Conservation (phyloP, 2,888 invertebrate genomes). For the Pollenia angustigena region DNA sequence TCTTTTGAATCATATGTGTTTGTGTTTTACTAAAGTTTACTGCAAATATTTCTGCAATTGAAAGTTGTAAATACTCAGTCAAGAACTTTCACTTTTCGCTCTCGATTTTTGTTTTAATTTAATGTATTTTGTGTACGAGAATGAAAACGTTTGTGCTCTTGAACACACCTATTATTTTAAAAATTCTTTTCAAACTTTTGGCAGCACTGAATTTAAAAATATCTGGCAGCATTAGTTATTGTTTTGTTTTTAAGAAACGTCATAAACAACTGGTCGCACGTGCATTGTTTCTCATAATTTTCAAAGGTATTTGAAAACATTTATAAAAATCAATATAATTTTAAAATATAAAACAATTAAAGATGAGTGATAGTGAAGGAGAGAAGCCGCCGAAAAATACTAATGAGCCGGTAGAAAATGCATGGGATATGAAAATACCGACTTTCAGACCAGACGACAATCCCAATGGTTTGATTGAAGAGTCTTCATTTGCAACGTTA, state of each 20-base stretch:
- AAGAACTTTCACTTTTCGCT: no score
- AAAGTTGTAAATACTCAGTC: no score
- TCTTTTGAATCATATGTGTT: no score
- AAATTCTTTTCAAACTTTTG: neutral
- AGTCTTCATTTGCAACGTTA: slow-evolving; percentile 97
- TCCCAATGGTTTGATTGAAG: slow-evolving; percentile 92
- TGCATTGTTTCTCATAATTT: slow-evolving; percentile 23
- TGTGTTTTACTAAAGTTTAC: no score
- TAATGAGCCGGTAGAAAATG: slow-evolving; percentile 90
- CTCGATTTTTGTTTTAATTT: no score
- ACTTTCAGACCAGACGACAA: slow-evolving; percentile 95
- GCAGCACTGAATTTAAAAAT: neutral
- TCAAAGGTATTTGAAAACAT: neutral
- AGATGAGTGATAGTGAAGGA: slow-evolving; percentile 80
- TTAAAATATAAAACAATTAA: neutral
- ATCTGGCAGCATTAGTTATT: slow-evolving; percentile 37
- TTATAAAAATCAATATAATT: neutral
- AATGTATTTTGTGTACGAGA: no score
- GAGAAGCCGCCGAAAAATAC: slow-evolving; percentile 77
- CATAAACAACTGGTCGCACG: slow-evolving; percentile 61
- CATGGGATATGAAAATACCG: slow-evolving; percentile 94
- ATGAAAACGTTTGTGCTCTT: no score
- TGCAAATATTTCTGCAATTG: no score
- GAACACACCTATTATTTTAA: no score
- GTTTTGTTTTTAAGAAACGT: slow-evolving; percentile 55